Base-by-base conservation (phyloP, 2,113 vertebrate species). In the Pipra filicauda region DNA sequence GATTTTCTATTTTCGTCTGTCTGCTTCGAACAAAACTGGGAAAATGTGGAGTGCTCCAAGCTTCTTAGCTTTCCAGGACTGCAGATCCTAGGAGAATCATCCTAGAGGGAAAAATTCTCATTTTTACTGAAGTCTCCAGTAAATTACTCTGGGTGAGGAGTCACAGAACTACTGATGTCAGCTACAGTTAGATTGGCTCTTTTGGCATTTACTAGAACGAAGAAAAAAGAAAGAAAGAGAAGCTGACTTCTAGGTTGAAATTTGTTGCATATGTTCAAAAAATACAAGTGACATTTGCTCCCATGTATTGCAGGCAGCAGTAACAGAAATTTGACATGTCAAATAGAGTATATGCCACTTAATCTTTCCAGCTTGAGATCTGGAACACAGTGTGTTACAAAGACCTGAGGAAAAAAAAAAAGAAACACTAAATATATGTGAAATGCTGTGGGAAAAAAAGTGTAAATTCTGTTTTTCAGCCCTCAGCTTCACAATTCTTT, bases 241-340 rank as follows among this genome's bases (percentile, higher is more conserved):
- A 96, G 84, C 61, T 95, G 76, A 91, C 81, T 97, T 96, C 90
- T 94, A 95, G 54, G 93, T 88, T 97, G 71, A 92, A 89, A 88
- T 91, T 93, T 88, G 76, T 97, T 95, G 76, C 97, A 94, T 94
- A 91, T 93, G 97, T 96, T 97, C 95, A 95, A 92, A 96, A 97
- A 96, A 94, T 61, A 95, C 90, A 96, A 97, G 96, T 62, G 65
- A 97, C 97, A 95, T 95, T 96, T 97, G 88, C 73, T 89, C 75
- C 89, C 85, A 96, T 97, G 91, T 97, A 97, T 94, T 81, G 89
- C 81, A 97, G 93, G 67, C 89, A 91, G 82, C 65, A 96, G 91
- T 61, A 93, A 80, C 92, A 89, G 92, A 81, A 92, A 95, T 71
- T 88, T 94, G 92, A 96, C 95, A 49, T 94, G 88, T 95, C 92